phyloP scores from a whole-genome alignment of 2,113 vertebrate species.

The Athene cunicularia region DNA sequence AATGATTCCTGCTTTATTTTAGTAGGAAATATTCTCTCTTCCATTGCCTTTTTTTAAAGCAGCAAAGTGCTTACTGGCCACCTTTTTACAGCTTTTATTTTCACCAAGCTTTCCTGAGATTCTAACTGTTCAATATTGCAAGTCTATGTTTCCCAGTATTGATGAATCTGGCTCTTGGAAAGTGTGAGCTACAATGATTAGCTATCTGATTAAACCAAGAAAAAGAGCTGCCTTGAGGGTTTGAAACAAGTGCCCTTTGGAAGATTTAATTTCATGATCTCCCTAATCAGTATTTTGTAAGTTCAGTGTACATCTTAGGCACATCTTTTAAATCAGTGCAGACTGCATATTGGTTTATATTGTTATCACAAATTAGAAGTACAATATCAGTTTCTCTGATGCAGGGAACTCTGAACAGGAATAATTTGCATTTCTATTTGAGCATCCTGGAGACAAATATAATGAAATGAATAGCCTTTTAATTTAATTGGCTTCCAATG shows the following conservation, averaged over 20 bases:
- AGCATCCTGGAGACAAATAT: conserved; percentile 67
- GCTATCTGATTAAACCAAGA: conserved; percentile 40
- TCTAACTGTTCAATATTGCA: not conserved
- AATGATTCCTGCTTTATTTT: not conserved
- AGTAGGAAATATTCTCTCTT: not conserved
- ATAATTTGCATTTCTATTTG: conserved; percentile 70
- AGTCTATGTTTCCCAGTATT: not conserved
- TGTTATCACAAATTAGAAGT: conserved; percentile 40
- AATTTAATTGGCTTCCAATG: conserved; percentile 78
- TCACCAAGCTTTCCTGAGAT: not conserved
- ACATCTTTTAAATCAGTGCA: conserved; percentile 14
- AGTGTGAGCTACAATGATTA: not conserved
- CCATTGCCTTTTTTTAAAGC: not conserved
- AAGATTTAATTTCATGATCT: conserved; percentile 35
- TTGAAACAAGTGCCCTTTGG: not conserved
- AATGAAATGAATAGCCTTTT: conserved; percentile 77
- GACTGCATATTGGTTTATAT: not conserved
- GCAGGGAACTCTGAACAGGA: conserved; percentile 54
- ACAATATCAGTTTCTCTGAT: conserved; percentile 51
- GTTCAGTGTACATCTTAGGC: not conserved
- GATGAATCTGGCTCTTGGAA: not conserved
- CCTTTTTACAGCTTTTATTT: not conserved
- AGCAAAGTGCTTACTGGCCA: not conserved
- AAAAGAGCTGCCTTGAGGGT: not conserved
- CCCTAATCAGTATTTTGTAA: conserved; percentile 15